Evolutionary conservation across 2,797 vertebrate genomes (phyloP).

Genomic region (Spinus pinus): DNA sequence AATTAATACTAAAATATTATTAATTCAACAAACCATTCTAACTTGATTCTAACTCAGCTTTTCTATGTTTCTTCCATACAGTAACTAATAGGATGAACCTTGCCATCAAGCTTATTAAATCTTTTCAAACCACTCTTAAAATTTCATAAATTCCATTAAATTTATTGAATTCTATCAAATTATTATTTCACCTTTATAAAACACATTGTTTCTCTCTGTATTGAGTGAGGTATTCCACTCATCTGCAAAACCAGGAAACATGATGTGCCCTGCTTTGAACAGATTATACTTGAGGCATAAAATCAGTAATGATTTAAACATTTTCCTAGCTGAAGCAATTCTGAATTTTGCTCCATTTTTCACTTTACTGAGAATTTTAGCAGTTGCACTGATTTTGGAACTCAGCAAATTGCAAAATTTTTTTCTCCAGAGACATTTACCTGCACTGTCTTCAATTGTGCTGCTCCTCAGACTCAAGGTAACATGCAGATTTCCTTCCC

Average conservation of each 20-base stretch:
- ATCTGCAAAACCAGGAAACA: background rate
- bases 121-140: background rate
- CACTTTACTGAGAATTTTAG: background rate
- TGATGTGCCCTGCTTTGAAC: background rate
- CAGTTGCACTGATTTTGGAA: background rate
- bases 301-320: background rate
- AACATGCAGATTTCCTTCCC: background rate
- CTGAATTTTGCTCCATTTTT: background rate
- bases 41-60: background rate
- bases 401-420: background rate
- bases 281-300: background rate
- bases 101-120: background rate
- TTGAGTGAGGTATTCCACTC: background rate
- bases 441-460: background rate
- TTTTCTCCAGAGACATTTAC: background rate
- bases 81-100: background rate
- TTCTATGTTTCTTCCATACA: background rate
- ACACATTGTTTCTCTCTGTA: background rate
- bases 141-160: background rate
- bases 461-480: background rate
- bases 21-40: background rate
- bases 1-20: background rate
- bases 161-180: background rate
- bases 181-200: background rate
- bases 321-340: background rate